Percentiles rank a stretch among this genome's conserved stretches.
Conservation (phyloP, 2,888 invertebrate species). For the Eristalis tenax region DNA sequence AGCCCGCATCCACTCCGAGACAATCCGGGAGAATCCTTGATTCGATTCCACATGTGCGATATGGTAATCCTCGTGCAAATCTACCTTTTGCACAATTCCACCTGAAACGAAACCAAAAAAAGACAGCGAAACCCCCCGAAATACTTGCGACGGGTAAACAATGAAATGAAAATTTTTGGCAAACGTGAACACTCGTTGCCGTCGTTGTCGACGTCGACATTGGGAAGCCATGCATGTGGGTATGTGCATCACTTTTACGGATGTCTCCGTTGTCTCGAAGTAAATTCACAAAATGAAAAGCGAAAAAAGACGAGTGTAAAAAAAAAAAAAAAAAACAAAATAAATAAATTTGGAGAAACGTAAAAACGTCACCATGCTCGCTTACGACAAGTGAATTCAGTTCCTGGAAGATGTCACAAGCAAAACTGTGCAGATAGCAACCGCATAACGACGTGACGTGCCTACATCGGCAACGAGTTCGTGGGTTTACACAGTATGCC, state of each 20-base stretch:
- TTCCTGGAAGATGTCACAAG: conserved; percentile 37
- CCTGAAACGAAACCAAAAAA: conserved; percentile 13
- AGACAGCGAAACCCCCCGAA: conserved; percentile 11
- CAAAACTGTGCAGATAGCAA: conserved; percentile 24
- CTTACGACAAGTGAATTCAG: conserved; percentile 41
- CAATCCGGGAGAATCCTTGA: conserved; percentile 30
- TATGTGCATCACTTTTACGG: conserved; percentile 42
- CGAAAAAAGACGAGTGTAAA: neutral
- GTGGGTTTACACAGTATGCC: conserved; percentile 7
- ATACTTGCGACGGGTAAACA: conserved; percentile 53
- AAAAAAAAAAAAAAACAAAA: neutral
- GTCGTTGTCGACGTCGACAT: conserved; percentile 10
- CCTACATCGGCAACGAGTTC: conserved; percentile 8
- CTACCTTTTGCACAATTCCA: conserved; percentile 48
- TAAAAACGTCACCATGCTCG: neutral
- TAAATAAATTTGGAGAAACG: neutral
- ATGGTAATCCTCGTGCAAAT: conserved; percentile 50
- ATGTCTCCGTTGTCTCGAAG: conserved; percentile 42
- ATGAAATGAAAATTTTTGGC: conserved; percentile 63
- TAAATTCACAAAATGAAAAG: conserved; percentile 22
- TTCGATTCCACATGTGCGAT: conserved; percentile 31
- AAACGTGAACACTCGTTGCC: conserved; percentile 34
- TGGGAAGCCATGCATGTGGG: conserved; percentile 24
- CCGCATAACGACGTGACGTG: conserved; percentile 44
- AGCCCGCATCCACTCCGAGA: conserved; percentile 1